A percentile compares a stretch with the other conserved stretches of the same genome.
phyloP scores from a whole-genome alignment of 2,113 vertebrate species.

The Dromaius novaehollandiae region DNA sequence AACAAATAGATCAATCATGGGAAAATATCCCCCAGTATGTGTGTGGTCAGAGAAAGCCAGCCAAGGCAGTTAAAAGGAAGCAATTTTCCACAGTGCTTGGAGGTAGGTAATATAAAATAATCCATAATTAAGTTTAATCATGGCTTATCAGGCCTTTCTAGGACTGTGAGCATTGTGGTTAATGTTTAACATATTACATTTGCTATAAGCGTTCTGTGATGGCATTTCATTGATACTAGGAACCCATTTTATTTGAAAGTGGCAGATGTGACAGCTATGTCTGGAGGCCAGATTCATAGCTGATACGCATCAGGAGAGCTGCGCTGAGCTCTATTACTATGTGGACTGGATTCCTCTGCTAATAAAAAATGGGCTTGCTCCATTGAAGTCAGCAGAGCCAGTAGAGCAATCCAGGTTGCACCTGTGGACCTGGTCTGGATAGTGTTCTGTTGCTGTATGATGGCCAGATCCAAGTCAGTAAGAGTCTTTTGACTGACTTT shows the following conservation, averaged over 20 bases:
- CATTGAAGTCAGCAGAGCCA: neutral
- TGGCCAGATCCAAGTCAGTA: neutral
- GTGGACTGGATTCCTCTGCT: neutral
- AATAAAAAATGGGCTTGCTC: neutral
- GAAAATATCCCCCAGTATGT: constrained; percentile 44
- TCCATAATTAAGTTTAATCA: constrained; percentile 67
- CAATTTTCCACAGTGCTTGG: constrained; percentile 69
- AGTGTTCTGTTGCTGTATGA: neutral
- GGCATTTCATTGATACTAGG: neutral
- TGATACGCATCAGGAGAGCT: accelerated
- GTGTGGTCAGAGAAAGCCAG: constrained; percentile 39
- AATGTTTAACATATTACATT: constrained; percentile 32
- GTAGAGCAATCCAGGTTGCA: neutral
- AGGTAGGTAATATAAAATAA: constrained; percentile 71
- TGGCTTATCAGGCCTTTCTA: constrained; percentile 59
- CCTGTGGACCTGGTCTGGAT: neutral
- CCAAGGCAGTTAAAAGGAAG: constrained; percentile 69
- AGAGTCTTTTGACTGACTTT: neutral
- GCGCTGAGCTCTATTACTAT: neutral
- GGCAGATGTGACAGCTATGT: neutral
- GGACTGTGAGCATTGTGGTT: constrained; percentile 27
- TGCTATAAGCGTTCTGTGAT: neutral
- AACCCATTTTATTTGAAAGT: neutral
- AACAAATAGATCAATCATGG: constrained; percentile 68
- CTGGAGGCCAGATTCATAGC: neutral